phyloP scores from a whole-genome alignment of 2,888 invertebrate genomes.

The Lypha dubia region DNA sequence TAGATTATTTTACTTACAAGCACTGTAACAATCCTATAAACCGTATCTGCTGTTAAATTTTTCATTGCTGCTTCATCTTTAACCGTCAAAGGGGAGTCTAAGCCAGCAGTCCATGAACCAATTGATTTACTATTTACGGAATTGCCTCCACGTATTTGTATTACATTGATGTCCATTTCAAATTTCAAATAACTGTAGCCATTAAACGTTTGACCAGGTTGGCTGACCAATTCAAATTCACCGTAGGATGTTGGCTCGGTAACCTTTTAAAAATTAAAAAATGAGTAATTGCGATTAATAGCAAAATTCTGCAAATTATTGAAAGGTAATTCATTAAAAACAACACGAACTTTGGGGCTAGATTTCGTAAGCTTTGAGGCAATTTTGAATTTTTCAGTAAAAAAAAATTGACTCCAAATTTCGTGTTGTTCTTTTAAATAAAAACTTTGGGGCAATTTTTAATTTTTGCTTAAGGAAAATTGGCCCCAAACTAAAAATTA shows the following conservation, averaged over 20 bases:
- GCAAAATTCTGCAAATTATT: no score
- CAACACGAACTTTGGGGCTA: no score
- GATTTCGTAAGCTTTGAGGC: no score
- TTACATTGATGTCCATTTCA: constrained; percentile 88
- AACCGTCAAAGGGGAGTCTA: constrained; percentile 87
- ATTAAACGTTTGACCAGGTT: constrained; percentile 85
- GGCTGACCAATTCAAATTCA: constrained; percentile 86
- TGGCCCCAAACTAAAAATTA: no score
- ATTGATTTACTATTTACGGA: constrained; percentile 88
- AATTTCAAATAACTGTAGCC: constrained; percentile 91
- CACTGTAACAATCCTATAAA: constrained; percentile 94
- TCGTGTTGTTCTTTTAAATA: no score
- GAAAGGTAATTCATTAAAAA: no score
- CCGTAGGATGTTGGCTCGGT: constrained; percentile 89
- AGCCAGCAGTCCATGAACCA: constrained; percentile 91
- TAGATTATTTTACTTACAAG: constrained; percentile 85
- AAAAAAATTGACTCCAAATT: no score
- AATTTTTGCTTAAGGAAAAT: no score
- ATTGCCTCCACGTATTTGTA: constrained; percentile 89
- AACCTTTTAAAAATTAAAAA: constrained; percentile 81
- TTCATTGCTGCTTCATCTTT: constrained; percentile 87
- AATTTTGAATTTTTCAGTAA: no score
- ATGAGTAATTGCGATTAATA: no score
- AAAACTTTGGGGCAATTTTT: no score
- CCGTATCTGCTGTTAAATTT: constrained; percentile 91